Conservation (phyloP, 2,888 invertebrate genomes). For the Latrodectus elegans region DNA sequence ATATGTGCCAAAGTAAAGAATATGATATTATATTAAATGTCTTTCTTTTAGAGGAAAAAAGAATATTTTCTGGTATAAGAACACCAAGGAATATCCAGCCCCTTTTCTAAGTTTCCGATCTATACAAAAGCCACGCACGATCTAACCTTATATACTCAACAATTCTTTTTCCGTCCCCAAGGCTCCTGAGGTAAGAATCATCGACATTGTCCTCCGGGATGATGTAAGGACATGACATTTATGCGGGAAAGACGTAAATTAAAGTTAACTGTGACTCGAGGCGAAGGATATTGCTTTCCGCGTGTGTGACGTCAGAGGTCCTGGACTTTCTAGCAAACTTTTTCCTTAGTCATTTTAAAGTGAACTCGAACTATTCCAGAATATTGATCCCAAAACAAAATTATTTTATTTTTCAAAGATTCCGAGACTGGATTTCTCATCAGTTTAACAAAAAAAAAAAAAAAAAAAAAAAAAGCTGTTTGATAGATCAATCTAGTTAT, state of each 20-base stretch:
- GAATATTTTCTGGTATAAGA: background rate
- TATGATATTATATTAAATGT: background rate
- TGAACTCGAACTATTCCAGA: conserved; percentile 12
- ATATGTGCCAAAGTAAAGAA: background rate
- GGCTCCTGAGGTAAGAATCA: conserved; percentile 7
- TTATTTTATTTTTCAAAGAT: conserved; percentile 14
- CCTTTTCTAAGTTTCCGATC: background rate
- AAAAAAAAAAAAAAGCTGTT: background rate
- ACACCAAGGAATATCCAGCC: background rate
- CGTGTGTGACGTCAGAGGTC: background rate
- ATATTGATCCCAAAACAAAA: conserved; percentile 37
- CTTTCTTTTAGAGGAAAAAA: background rate
- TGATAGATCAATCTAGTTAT: background rate
- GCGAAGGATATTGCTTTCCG: conserved; percentile 42
- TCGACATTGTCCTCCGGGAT: conserved; percentile 28
- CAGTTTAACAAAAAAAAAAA: conserved; percentile 6
- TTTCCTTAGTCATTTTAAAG: conserved; percentile 13
- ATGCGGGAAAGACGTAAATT: conserved; percentile 51
- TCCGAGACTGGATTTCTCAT: conserved; percentile 33
- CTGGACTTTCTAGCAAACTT: conserved; percentile 12
- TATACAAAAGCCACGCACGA: conserved; percentile 23
- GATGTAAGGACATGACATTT: conserved; percentile 54
- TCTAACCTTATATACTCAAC: conserved; percentile 17
- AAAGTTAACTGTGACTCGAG: conserved; percentile 44
- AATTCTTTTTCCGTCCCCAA: conserved; percentile 24